Evolutionary conservation across 1,140 invertebrate species (phyloP), one percentile per base, ranked within the genome.

Genomic region (Aphelenchoides fujianensis): DNA sequence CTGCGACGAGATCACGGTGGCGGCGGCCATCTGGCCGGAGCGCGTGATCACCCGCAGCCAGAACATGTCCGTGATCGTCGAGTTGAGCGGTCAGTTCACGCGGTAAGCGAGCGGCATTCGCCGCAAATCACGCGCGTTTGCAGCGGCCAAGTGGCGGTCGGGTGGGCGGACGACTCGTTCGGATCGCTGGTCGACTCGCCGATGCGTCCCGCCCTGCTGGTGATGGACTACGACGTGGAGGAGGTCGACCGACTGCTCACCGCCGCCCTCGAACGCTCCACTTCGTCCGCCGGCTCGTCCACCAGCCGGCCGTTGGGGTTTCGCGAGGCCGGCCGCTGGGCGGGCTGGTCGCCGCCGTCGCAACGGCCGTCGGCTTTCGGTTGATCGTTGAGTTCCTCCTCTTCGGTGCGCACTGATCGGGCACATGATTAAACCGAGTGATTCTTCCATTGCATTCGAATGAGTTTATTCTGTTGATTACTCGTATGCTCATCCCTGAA

Each of bases 1-100:
- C 57, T 82, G 81, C 36, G 81, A 82, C 52, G 79, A 82, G 64
- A 81, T 82, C 27, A 78, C 82, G 32, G 69, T 82, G 1, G 73
- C 74, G 3, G 71, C 74, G 2, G 81, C 82, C 23, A 80, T 82
- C 12, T 70, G 72, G 28, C 77, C 74, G 23, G 78, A 74, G 28
- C 48, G 61, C 34, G 67, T 82, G 7, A 79, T 84, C 19, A 31
- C 52, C 2, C 74, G 84, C 19, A 37, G 55, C 12, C 73, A 75
- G 41, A 61, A 75, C 27, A 35, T 83, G 2, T 48, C 78, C n/a
- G 80, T 68, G 16, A 67, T 61, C 28, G 80, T 82, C 1, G 80
- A 82, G 57, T 57, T 82, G 23, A 72, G 76, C 67, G 80, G 80
- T n/a, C 55, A 48, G 34, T 69, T 64, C 27, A 84, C 80, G 5